Percentiles rank a stretch among this genome's conserved stretches.
Conservation (phyloP, 1,140 invertebrate genomes). For the Halesus radiatus region DNA sequence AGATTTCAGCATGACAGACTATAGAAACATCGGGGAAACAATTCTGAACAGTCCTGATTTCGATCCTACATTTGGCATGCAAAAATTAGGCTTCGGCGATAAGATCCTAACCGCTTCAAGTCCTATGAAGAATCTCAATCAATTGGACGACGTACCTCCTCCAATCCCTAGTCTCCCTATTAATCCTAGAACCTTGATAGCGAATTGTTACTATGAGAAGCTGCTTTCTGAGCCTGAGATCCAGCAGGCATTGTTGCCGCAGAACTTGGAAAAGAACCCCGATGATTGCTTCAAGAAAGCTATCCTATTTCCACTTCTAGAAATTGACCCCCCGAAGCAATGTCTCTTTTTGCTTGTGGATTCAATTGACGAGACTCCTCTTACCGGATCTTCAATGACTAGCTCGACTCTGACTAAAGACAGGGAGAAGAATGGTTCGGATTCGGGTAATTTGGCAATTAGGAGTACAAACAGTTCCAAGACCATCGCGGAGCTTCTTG, state of each 20-base stretch:
- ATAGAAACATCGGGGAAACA: constrained; percentile 39
- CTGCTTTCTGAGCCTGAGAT: constrained; percentile 83
- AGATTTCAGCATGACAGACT: constrained; percentile 41
- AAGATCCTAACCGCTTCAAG: constrained; percentile 14
- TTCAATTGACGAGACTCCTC: constrained; percentile 87
- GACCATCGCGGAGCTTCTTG: constrained; percentile 88
- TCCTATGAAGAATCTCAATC: constrained; percentile 19
- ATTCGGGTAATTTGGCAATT: constrained; percentile 61
- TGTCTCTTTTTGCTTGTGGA: constrained; percentile 91
- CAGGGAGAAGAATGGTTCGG: constrained; percentile 59
- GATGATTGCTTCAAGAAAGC: constrained; percentile 93
- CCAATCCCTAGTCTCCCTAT: constrained; percentile 74
- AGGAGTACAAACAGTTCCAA: constrained; percentile 68
- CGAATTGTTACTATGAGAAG: constrained; percentile 87
- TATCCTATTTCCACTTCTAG: constrained; percentile 87
- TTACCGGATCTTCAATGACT: constrained; percentile 56
- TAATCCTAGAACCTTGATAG: constrained; percentile 76
- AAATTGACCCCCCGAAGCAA: constrained; percentile 86
- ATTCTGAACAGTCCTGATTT: constrained; percentile 53
- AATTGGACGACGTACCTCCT: constrained; percentile 65
- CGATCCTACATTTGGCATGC: constrained; percentile 38
- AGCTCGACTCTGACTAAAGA: constrained; percentile 64
- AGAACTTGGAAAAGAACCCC: constrained; percentile 84
- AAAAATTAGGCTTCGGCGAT: constrained; percentile 23
- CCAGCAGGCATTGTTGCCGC: constrained; percentile 77